Base-by-base conservation (phyloP, 2,888 invertebrate species). In the Scaptomyza reducta region DNA sequence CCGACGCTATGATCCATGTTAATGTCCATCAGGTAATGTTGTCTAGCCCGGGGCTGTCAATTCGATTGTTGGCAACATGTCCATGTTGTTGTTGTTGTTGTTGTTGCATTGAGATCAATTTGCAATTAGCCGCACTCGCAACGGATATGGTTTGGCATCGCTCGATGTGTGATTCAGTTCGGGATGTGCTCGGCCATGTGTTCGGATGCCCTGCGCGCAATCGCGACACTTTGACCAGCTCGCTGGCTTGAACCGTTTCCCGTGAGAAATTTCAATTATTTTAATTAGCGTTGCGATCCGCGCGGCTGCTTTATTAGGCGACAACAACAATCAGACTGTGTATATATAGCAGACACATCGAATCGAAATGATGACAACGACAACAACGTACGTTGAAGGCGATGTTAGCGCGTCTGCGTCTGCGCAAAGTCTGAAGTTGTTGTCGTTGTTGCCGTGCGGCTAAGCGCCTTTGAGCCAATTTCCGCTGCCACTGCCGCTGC, bases 201-300 rank as follows among this genome's bases (percentile, higher is more conserved):
- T n/a, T n/a, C n/a, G 64, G 59, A 50, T 50, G 80, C 79, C 71
- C 79, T 74, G 71, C 51, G 61, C 38, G 75, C 58, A 49, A 64
- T 62, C 70, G 70, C 83, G 68, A 75, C 78, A 66, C 69, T 72
- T 67, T 67, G 66, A 4, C 77, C 70, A 77, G 68, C 79, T 77
- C 27, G 27, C 18, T n/a, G 47, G 47, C 47, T 16, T 40, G 13
- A 33, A 18, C 49, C 73, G 89, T 90, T 89, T 90, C 88, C 88
- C 90, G 89, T 89, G 89, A 89, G 89, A 89, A 89, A 89, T 89
- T 90, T 88, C 79, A 87, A 87, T 85, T 87, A 87, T 88, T 87
- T 87, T 89, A 87, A 87, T 87, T 87, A 89, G 87, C 87, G 79
- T 80, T 76, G 88, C 82, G 77, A 86, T 84, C 58, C 62, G 62